phyloP scores from a whole-genome alignment of 2,797 vertebrate species.

The Tokudaia muenninki region DNA sequence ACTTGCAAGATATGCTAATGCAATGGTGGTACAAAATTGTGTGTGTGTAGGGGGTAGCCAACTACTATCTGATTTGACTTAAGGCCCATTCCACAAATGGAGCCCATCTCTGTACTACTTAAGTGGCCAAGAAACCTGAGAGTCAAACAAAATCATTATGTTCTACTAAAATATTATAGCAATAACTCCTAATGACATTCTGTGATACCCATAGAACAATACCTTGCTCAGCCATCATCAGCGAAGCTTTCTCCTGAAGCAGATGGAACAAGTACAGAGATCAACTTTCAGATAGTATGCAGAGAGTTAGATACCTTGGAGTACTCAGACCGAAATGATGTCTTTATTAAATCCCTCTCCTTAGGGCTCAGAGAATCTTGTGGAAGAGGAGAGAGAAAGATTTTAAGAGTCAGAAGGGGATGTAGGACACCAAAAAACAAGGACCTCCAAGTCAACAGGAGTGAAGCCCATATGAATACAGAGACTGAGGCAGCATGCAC shows the following conservation, averaged over 20 bases:
- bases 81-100: neutral
- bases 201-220: neutral
- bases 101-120: neutral
- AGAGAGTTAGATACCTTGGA: neutral
- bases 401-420: neutral
- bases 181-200: neutral
- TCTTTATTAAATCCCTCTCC: neutral
- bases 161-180: neutral
- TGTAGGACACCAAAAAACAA: neutral
- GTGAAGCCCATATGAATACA: neutral
- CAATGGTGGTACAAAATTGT: neutral
- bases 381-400: too few relatives aligned
- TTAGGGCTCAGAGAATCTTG: too few relatives aligned
- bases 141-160: neutral
- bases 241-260: neutral
- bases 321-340: too few relatives aligned
- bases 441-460: neutral
- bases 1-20: neutral
- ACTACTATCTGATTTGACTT: neutral
- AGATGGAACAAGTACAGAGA: neutral
- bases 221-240: neutral
- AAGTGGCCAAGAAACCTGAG: neutral
- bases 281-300: neutral
- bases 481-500: neutral
- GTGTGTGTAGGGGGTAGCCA: neutral